Conservation (phyloP, 1,140 invertebrate species). For the Platorchestia sp. region DNA sequence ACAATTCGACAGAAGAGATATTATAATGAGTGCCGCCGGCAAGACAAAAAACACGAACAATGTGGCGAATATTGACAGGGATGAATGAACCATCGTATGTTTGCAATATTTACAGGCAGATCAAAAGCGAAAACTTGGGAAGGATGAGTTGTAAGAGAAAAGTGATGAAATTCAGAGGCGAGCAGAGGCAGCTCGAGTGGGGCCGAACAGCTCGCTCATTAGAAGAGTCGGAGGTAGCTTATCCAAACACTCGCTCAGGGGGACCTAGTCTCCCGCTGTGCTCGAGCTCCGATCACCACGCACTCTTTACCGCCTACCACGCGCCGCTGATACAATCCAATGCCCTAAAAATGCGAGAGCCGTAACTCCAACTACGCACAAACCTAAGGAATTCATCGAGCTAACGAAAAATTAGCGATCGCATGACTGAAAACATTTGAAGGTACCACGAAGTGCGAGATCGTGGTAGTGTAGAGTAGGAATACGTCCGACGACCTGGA, state of each 20-base stretch:
- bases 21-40: not conserved
- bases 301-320: not conserved
- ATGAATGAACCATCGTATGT: not conserved
- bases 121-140: not conserved
- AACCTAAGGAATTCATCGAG: not conserved
- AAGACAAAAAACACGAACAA: not conserved
- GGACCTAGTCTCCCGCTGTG: conserved; percentile 3
- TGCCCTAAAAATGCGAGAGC: not conserved
- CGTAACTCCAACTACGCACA: not conserved
- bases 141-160: not conserved
- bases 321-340: not conserved
- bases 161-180: conserved; percentile 35
- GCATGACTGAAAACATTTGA: not conserved
- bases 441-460: not conserved
- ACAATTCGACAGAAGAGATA: not conserved
- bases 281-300: not conserved
- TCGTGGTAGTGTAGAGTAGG: not conserved
- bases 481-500: conserved; percentile 1
- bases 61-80: not conserved
- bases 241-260: conserved; percentile 35
- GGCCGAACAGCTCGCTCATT: conserved; percentile 26
- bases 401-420: not conserved
- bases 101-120: too few species aligned
- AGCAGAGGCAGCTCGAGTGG: not conserved
- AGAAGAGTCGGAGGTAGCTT: conserved; percentile 41